Percentiles rank a stretch among this genome's conserved stretches.
Conservation (phyloP, 2,797 vertebrate species). For the Smutsia gigantea region DNA sequence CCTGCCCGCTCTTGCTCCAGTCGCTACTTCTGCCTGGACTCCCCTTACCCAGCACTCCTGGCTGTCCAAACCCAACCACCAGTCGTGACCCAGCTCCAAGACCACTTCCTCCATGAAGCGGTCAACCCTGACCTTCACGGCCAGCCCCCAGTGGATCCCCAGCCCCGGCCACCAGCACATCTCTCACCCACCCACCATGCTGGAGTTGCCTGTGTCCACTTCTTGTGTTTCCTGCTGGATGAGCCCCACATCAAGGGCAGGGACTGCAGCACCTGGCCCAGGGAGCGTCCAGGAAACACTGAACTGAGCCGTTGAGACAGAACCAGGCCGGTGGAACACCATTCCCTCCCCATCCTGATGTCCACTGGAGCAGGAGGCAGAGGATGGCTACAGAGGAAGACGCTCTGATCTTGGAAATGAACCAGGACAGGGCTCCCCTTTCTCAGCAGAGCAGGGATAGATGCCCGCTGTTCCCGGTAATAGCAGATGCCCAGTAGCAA, state of each 20-base stretch:
- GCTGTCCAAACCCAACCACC: too few relatives aligned
- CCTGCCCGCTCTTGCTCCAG: not conserved
- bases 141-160: too few relatives aligned
- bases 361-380: not conserved
- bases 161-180: accelerated
- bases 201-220: not conserved
- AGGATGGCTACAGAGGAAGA: accelerated
- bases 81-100: not conserved
- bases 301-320: not conserved
- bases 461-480: accelerated
- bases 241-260: too few relatives aligned
- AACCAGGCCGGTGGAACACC: accelerated
- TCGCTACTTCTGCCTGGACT: not conserved
- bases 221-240: not conserved
- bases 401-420: not conserved
- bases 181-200: not conserved
- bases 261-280: accelerated
- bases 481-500: not conserved
- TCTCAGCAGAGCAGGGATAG: accelerated
- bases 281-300: accelerated
- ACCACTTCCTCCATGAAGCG: not conserved
- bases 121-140: not conserved
- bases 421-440: not conserved
- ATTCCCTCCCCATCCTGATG: accelerated
- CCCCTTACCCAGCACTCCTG: not conserved